phyloP scores from a whole-genome alignment of 2,113 vertebrate species.

The Thalassarche chlororhynchos region DNA sequence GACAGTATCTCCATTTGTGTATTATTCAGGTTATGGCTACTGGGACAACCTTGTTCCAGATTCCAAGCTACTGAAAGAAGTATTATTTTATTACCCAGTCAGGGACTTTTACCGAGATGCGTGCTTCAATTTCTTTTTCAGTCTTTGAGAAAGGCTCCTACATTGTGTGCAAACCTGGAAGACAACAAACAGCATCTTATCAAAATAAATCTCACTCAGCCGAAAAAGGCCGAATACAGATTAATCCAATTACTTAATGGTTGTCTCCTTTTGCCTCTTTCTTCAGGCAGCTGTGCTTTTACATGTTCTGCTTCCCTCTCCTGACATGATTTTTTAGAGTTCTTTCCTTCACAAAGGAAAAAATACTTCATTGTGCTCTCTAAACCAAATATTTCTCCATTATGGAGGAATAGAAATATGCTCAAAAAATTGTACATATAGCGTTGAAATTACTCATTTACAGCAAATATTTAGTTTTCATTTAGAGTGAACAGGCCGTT shows the following conservation, averaged over 20 bases:
- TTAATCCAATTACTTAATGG: conserved; percentile 61
- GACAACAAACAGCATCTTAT: conserved; percentile 25
- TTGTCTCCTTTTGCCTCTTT: conserved; percentile 19
- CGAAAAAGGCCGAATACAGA: conserved; percentile 43
- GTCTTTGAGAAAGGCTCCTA: not conserved
- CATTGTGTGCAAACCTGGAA: not conserved
- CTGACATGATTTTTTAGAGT: not conserved
- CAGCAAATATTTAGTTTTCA: not conserved
- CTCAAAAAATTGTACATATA: not conserved
- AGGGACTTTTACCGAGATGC: not conserved
- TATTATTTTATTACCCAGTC: not conserved
- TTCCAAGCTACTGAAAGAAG: not conserved
- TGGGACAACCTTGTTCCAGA: not conserved
- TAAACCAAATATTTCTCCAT: not conserved
- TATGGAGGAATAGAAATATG: not conserved
- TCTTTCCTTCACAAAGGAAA: not conserved
- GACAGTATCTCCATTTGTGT: not conserved
- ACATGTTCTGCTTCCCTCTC: not conserved
- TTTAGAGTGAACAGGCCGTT: not conserved
- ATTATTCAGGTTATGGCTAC: not conserved
- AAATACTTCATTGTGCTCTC: not conserved
- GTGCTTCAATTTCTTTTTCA: conserved; percentile 9
- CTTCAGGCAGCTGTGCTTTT: conserved; percentile 46
- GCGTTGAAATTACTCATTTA: not conserved
- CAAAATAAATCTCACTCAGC: conserved; percentile 42